phyloP scores from a whole-genome alignment of 2,113 vertebrate genomes.

The Dryoscopus gambensis region DNA sequence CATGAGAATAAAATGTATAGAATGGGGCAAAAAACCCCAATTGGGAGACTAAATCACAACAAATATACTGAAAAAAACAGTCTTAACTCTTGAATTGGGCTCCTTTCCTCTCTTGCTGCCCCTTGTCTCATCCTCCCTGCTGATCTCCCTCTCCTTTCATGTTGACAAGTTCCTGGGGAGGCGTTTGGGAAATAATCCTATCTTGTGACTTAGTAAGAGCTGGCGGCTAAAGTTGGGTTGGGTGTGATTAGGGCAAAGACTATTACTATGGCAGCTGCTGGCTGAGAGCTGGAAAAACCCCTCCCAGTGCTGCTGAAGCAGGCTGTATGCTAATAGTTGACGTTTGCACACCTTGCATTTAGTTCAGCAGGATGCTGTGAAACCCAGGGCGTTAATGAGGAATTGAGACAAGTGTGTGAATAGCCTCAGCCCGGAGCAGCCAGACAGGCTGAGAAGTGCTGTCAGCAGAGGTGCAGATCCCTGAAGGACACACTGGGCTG shows the following conservation, averaged over 20 bases:
- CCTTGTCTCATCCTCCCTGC: rapidly evolving
- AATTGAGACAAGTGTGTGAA: not conserved
- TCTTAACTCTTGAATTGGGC: not conserved
- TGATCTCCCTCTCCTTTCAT: not conserved
- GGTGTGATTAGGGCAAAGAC: not conserved
- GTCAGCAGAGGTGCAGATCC: not conserved
- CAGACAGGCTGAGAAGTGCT: not conserved
- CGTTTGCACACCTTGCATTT: not conserved
- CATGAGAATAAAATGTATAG: not conserved
- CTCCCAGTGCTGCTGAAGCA: not conserved
- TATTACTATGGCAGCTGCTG: not conserved
- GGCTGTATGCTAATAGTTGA: not conserved
- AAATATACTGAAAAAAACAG: not conserved
- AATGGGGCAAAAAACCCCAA: not conserved
- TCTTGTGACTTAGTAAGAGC: not conserved
- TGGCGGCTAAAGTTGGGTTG: not conserved
- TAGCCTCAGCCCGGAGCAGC: not conserved
- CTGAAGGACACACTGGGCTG: not conserved
- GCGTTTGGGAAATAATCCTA: not conserved
- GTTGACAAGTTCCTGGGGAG: not conserved
- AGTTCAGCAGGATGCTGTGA: not conserved
- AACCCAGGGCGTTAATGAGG: not conserved
- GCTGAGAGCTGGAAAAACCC: not conserved
- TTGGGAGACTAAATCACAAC: not conserved
- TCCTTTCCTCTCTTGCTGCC: not conserved